Evolutionary conservation across 2,888 invertebrate genomes (phyloP).

Genomic region (Lasioglossum vierecki): DNA sequence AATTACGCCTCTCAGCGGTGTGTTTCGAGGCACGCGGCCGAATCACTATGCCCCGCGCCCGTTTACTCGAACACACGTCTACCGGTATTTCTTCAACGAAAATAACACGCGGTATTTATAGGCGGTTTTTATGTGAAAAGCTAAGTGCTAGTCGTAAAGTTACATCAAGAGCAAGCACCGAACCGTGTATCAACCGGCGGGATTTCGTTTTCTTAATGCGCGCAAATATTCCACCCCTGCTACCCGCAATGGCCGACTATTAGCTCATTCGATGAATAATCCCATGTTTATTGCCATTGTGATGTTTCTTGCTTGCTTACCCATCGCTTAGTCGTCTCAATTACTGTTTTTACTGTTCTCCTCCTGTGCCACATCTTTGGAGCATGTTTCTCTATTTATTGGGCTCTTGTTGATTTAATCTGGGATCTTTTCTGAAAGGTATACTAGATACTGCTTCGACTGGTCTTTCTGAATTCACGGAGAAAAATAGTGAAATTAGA

Average conservation of each 20-base stretch:
- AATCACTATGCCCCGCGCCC: constrained; percentile 41
- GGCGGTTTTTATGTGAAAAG: constrained; percentile 73
- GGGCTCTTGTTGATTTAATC: not conserved
- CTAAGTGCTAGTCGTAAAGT: constrained; percentile 74
- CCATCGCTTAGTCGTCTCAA: not conserved
- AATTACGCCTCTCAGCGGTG: constrained; percentile 58
- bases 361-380: not conserved
- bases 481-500: not conserved
- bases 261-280: constrained; percentile 3
- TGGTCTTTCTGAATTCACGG: not conserved
- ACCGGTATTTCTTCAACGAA: constrained; percentile 69
- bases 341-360: not conserved
- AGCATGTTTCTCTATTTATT: not conserved
- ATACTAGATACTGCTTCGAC: not conserved
- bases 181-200: constrained; percentile 30
- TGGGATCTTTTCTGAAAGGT: not conserved
- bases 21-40: constrained; percentile 39
- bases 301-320: not conserved
- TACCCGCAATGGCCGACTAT: not conserved
- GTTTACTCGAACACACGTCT: constrained; percentile 50
- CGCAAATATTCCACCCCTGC: constrained; percentile 25
- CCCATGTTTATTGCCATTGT: not conserved
- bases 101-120: constrained; percentile 76
- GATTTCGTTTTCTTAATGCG: constrained; percentile 41
- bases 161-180: constrained; percentile 69